Evolutionary conservation across 2,113 vertebrate species (phyloP).

Genomic region (Zapornia atra): DNA sequence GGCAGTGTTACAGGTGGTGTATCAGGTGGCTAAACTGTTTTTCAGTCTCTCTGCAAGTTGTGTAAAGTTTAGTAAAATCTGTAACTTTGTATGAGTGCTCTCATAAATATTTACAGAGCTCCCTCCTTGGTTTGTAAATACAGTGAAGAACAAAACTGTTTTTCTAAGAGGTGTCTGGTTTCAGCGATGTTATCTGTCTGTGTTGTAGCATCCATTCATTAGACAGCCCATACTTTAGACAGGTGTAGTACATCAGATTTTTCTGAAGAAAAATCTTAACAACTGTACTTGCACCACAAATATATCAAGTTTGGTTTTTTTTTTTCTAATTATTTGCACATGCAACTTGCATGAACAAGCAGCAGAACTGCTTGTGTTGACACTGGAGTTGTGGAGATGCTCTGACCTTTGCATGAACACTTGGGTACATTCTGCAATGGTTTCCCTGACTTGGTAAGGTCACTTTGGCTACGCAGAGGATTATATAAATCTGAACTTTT

Average conservation of each 20-base stretch:
- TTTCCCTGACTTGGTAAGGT: background rate
- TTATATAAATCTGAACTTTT: constrained; percentile 44
- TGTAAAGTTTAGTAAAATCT: background rate
- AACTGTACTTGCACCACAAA: background rate
- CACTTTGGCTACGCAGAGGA: background rate
- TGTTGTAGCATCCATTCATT: background rate
- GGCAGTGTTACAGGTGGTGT: background rate
- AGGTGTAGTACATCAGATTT: background rate
- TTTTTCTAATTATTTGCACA: background rate
- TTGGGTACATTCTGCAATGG: background rate
- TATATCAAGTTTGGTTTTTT: background rate
- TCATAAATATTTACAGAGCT: background rate
- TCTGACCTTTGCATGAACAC: background rate
- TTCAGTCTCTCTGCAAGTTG: background rate
- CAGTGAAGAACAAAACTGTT: background rate
- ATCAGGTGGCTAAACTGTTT: background rate
- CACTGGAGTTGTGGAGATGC: background rate
- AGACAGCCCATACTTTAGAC: background rate
- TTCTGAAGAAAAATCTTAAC: background rate
- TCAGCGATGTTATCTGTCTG: background rate
- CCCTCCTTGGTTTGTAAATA: background rate
- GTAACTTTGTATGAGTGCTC: background rate
- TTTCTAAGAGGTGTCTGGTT: background rate
- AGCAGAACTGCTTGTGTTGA: background rate
- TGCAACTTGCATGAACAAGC: background rate